phyloP scores from a whole-genome alignment of 2,113 vertebrate species.

The Aptenodytes forsteri region DNA sequence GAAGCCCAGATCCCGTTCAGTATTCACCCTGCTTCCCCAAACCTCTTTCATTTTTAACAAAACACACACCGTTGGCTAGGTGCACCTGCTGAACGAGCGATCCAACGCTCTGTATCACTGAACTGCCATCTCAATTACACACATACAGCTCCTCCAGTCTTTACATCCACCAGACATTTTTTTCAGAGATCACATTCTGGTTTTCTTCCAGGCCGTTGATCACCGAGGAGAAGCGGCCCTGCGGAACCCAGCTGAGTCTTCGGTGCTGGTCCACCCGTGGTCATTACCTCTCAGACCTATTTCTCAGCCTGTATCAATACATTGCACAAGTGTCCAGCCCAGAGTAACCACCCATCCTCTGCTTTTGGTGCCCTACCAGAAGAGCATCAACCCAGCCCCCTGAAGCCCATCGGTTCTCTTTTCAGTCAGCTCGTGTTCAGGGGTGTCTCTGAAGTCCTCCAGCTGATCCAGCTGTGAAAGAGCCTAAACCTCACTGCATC shows the following conservation, averaged over 20 bases:
- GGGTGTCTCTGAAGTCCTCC: not conserved
- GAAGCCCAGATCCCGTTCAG: not conserved
- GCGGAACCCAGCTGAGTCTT: not conserved
- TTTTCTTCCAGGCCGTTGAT: not conserved
- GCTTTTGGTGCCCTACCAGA: not conserved
- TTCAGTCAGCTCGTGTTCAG: not conserved
- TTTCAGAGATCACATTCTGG: not conserved
- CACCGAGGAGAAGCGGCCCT: not conserved
- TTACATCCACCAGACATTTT: not conserved
- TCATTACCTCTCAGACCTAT: not conserved
- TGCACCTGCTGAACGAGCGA: not conserved
- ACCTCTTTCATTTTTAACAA: not conserved
- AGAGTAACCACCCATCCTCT: not conserved
- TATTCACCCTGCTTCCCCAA: not conserved
- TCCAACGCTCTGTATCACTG: not conserved
- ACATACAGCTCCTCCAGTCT: not conserved
- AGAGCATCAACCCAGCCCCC: not conserved
- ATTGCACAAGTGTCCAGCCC: not conserved
- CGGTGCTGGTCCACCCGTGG: accelerated
- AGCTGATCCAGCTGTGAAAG: not conserved
- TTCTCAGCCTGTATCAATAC: not conserved
- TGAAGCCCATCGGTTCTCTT: not conserved
- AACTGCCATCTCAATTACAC: not conserved
- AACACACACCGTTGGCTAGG: not conserved
- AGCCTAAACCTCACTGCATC: not conserved